Base-by-base conservation (phyloP, 2,888 invertebrate genomes). In the Dascillus cervinus region DNA sequence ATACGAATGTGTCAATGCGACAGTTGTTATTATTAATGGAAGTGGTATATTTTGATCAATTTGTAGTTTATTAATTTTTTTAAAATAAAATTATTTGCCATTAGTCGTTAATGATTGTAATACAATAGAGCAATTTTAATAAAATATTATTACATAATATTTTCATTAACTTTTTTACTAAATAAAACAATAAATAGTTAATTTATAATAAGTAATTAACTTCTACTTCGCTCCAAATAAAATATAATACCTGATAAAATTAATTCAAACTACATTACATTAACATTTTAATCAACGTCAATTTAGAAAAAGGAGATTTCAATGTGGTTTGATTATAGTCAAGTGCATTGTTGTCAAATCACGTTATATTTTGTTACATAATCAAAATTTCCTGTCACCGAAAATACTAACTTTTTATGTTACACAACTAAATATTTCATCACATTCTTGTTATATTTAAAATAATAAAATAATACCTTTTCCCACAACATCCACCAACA, bases 151-250 rank as follows among this genome's bases (percentile, higher is more conserved):
- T n/a, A n/a, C n/a, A n/a, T n/a, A n/a, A n/a, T 17, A 17, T 31
- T 31, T 25, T 31, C 26, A 31, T 31, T 31, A 31, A 31, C 22
- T 22, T 20, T 41, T 41, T 34, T 37, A 24, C 17, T 23, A 31
- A 34, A 22, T 26, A n/a, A 22, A 30, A 33, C 35, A 38, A 32
- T 39, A 34, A 39, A 37, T 37, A 40, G 26, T 34, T 43, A 39
- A 34, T 39, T 32, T 33, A 30, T 31, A 31, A 31, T 31, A 23
- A 31, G 25, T 31, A 31, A 31, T 31, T 6, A 10, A 4, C 3
- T 3, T 21, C 9, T 4, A 3, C 2, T 21, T 21, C 10, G 3
- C 4, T 4, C n/a, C 12, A 23, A 4, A 1, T 23, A 11, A 23
- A 23, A 24, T 2, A 2, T 3, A 4, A 11, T 3, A 8, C 12